Percentiles rank a stretch among this genome's conserved stretches.
Conservation (phyloP, 2,113 vertebrate genomes). For the Esox niger region DNA sequence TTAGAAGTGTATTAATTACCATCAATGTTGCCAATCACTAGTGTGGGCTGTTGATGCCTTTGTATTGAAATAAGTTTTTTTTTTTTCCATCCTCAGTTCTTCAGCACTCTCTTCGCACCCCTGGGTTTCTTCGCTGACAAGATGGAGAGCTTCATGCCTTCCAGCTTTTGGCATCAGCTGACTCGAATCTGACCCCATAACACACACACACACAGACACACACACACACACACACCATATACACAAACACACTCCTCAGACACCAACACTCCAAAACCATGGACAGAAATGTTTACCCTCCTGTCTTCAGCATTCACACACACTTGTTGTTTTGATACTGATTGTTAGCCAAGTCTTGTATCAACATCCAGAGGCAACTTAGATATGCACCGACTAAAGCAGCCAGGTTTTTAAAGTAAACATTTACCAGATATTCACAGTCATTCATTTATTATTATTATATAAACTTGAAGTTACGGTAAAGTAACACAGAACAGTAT, state of each 20-base stretch:
- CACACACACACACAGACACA: slow-evolving; percentile 8
- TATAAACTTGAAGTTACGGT: slow-evolving; percentile 2
- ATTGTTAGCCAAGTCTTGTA: slow-evolving; percentile 61
- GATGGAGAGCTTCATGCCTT: slow-evolving; percentile 80
- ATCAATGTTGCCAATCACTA: no score
- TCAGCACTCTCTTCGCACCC: slow-evolving; percentile 80
- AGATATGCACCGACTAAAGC: slow-evolving; percentile 47
- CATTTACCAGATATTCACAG: slow-evolving; percentile 30
- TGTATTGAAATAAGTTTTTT: slow-evolving; percentile 11
- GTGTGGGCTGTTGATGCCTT: background rate
- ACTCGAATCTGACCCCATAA: slow-evolving; percentile 68
- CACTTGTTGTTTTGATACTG: slow-evolving; percentile 57
- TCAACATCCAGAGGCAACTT: slow-evolving; percentile 54
- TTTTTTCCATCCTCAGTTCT: slow-evolving; percentile 71
- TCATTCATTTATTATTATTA: slow-evolving; percentile 26
- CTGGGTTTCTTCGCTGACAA: slow-evolving; percentile 79
- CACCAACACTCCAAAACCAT: slow-evolving; percentile 29
- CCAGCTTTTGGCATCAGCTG: slow-evolving; percentile 76
- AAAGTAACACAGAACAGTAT: background rate
- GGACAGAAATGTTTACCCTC: slow-evolving; percentile 69
- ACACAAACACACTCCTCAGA: slow-evolving; percentile 24
- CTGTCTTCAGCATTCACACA: slow-evolving; percentile 70
- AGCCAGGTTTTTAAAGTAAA: slow-evolving; percentile 42
- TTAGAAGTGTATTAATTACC: no score
- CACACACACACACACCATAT: slow-evolving; percentile 10